Percentiles rank a stretch among this genome's conserved stretches.
phyloP scores from a whole-genome alignment of 2,888 invertebrate genomes.

The Meandrusa payeni region DNA sequence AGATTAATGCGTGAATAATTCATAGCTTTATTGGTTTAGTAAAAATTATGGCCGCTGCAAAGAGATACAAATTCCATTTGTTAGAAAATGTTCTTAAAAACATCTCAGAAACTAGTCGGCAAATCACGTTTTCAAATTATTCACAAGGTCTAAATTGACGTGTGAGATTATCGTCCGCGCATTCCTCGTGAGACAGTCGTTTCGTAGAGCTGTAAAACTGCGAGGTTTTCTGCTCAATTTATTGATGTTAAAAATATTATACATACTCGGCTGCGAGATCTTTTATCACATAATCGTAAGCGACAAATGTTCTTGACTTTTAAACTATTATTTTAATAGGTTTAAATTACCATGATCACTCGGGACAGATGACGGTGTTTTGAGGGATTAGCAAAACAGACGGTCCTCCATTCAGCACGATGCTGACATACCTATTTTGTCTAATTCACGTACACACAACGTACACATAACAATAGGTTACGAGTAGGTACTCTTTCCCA shows the following conservation, averaged over 20 bases:
- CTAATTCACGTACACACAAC: too few relatives aligned
- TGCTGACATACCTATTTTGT: too few relatives aligned
- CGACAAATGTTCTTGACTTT: too few relatives aligned
- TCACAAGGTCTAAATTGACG: slow-evolving; percentile 24
- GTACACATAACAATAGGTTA: too few relatives aligned
- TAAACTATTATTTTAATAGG: too few relatives aligned
- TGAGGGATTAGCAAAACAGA: too few relatives aligned
- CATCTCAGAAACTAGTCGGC: slow-evolving; percentile 6
- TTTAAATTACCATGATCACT: too few relatives aligned
- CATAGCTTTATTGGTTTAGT: slow-evolving; percentile 8
- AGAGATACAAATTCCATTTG: slow-evolving; percentile 1
- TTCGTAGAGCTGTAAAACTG: slow-evolving; percentile 19
- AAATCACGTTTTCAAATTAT: slow-evolving; percentile 21
- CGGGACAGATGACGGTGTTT: too few relatives aligned
- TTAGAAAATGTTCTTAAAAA: background rate
- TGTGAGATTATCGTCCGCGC: slow-evolving; percentile 17
- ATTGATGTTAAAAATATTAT: slow-evolving; percentile 12
- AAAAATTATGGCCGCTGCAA: background rate
- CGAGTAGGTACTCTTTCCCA: too few relatives aligned
- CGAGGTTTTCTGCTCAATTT: slow-evolving; percentile 14
- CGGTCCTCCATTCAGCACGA: too few relatives aligned
- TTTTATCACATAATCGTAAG: slow-evolving; percentile 6
- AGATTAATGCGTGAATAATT: background rate
- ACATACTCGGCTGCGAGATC: slow-evolving; percentile 2
- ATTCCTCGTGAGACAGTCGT: slow-evolving; percentile 19